Percentiles rank a stretch among this genome's conserved stretches.
Conservation (phyloP, 2,113 vertebrate species). For the Odobenus rosmarus region DNA sequence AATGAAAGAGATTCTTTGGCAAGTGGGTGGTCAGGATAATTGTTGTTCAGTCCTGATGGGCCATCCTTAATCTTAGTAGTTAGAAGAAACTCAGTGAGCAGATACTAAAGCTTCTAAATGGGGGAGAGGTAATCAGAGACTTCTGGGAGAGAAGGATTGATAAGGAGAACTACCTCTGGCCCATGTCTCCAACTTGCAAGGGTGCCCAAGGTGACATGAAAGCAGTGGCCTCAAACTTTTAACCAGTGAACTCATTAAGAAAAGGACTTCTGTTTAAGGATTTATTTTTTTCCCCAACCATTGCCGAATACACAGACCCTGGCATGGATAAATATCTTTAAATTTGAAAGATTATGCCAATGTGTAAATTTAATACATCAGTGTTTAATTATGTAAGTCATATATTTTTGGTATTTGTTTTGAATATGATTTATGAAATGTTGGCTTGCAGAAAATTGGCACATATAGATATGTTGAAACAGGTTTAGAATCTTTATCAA, state of each 20-base stretch:
- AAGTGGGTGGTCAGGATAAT: not conserved
- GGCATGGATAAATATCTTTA: constrained; percentile 23
- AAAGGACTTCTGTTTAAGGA: not conserved
- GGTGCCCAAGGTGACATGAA: not conserved
- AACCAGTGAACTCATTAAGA: not conserved
- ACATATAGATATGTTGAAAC: constrained; percentile 55
- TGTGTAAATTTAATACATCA: constrained; percentile 70
- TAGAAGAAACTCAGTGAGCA: not conserved
- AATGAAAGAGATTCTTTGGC: not conserved
- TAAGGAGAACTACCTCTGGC: not conserved
- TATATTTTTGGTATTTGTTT: constrained; percentile 77
- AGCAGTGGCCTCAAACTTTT: not conserved
- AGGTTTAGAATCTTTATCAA: constrained; percentile 73
- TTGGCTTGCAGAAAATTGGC: constrained; percentile 67
- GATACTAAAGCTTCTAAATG: not conserved
- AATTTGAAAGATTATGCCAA: constrained; percentile 52
- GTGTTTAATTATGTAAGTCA: constrained; percentile 76
- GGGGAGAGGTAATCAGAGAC: not conserved
- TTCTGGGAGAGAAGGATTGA: not conserved
- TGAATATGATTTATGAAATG: constrained; percentile 74
- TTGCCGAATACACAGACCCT: not conserved
- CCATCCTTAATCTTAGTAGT: not conserved
- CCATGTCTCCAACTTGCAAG: not conserved
- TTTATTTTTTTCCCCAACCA: not conserved
- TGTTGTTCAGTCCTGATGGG: not conserved